Base-by-base conservation (phyloP, 2,797 vertebrate species). In the Peromyscus nudipes region DNA sequence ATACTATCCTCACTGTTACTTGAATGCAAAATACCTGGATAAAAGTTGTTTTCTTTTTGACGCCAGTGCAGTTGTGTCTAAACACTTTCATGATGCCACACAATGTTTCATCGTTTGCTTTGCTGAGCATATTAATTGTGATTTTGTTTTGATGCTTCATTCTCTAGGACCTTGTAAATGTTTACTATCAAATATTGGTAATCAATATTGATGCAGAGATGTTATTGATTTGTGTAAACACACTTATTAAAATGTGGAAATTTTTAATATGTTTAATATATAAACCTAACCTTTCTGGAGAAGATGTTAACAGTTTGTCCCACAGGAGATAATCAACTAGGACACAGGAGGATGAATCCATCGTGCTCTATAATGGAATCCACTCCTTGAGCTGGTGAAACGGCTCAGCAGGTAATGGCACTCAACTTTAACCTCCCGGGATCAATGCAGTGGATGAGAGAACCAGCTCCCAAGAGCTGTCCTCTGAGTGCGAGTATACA, bases 1-100 rank as follows among this genome's bases (percentile, higher is more conserved):
- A 89, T 31, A 77, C 31, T 62, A 46, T 31, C 87, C 65, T 94
- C 92, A 49, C 65, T 89, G 90, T 62, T 91, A 92, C 77, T 96
- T 88, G 84, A 73, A 95, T 94, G 46, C 62, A 91, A 91, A 96
- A 93, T 43, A 95, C 79, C 57, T 55, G 19, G 19, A 21, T 76
- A 83, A 89, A 94, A 85, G 31, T 46, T 60, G 19, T 85, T 92
- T 92, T 95, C 67, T 77, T 88, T 92, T 60, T 55, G 25, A 60
- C 43, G 29, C 52, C 21, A 29, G 84, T 87, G n/a, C 23, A 43
- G 25, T 62, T 73, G 57, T 71, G 37, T 27, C 73, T 88, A 67
- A 89, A 91, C 82, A 8, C 64, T 31, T 89, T 94, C 88, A 57
- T 43, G 37, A 71, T 25, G 49, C 83, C n/a, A 77, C 25, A 52